Percentiles rank a stretch among this genome's conserved stretches.
Evolutionary conservation across 1,140 invertebrate species (phyloP).

Genomic region (Stenopsyche tienmushanensis): DNA sequence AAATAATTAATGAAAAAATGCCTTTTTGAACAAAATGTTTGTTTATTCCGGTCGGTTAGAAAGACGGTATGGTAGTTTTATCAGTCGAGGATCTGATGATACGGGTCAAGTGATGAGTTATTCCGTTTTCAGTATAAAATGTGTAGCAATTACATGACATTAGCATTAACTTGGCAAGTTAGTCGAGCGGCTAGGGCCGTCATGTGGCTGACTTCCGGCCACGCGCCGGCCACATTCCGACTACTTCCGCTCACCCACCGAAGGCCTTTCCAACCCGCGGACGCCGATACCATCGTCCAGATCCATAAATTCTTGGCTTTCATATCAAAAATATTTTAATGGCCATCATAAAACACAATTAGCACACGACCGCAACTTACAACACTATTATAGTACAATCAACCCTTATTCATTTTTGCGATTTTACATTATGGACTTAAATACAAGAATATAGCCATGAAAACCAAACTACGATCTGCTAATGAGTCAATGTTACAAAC

Average conservation of each 20-base stretch:
- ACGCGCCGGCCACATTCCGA: constrained; percentile 19
- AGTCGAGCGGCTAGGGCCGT: constrained; percentile 14
- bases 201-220: constrained; percentile 35
- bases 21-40: too few species aligned
- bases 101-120: constrained; percentile 36
- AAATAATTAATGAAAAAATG: too few species aligned
- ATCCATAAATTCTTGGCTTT: background rate
- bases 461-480: too few species aligned
- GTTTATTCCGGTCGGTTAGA: too few species aligned
- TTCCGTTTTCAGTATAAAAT: constrained; percentile 9
- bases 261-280: background rate
- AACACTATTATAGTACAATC: background rate
- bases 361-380: background rate
- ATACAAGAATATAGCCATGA: too few species aligned
- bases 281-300: background rate
- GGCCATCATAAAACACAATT: background rate
- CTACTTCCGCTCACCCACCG: constrained; percentile 25
- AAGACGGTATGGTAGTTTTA: too few species aligned
- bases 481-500: too few species aligned
- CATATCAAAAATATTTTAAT: background rate
- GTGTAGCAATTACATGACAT: constrained; percentile 32
- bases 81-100: constrained; percentile 3
- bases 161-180: constrained; percentile 30
- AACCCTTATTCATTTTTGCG: too few species aligned
- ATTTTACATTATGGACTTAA: too few species aligned